Evolutionary conservation across 1,140 invertebrate genomes (phyloP).

Genomic region (Zaprionus ornatus): DNA sequence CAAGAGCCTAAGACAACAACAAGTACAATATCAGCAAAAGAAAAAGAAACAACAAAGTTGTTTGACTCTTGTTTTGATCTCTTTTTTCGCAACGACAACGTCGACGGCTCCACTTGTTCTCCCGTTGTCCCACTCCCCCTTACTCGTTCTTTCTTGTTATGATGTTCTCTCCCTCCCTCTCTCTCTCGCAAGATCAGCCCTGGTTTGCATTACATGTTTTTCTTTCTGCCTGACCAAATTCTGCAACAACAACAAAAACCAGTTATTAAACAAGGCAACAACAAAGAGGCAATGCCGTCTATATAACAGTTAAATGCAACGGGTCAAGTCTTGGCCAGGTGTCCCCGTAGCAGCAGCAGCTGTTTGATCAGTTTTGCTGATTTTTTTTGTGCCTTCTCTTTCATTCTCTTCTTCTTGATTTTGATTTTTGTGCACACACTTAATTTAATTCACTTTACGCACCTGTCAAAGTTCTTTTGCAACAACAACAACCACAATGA

Average conservation of each 20-base stretch:
- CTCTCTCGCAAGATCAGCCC: no score
- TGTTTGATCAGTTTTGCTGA: conserved; percentile 42
- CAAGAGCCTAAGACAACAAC: conserved; percentile 68
- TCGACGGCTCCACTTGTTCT: conserved; percentile 15
- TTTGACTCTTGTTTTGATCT: conserved; percentile 58
- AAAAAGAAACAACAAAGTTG: conserved; percentile 57
- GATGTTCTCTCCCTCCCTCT: no score
- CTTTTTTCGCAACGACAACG: conserved; percentile 25
- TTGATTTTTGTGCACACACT: conserved; percentile 12
- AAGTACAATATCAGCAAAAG: conserved; percentile 14
- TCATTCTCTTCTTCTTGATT: not conserved
- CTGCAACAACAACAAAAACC: conserved; percentile 45
- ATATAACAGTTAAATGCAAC: conserved; percentile 53
- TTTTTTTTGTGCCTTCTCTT: not conserved
- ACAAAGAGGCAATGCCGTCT: conserved; percentile 26
- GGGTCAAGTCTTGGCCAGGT: conserved; percentile 41
- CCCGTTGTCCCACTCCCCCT: not conserved
- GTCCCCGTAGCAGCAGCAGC: conserved; percentile 35
- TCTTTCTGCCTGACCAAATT: conserved; percentile 28
- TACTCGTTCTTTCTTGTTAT: no score
- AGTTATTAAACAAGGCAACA: conserved; percentile 54
- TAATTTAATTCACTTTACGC: conserved; percentile 13
- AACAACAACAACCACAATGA: conserved; percentile 7
- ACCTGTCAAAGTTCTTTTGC: conserved; percentile 23
- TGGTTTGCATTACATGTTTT: no score